Conservation (phyloP, 92 coral and sea anemone genomes). For the Zoanthus solanderi region DNA sequence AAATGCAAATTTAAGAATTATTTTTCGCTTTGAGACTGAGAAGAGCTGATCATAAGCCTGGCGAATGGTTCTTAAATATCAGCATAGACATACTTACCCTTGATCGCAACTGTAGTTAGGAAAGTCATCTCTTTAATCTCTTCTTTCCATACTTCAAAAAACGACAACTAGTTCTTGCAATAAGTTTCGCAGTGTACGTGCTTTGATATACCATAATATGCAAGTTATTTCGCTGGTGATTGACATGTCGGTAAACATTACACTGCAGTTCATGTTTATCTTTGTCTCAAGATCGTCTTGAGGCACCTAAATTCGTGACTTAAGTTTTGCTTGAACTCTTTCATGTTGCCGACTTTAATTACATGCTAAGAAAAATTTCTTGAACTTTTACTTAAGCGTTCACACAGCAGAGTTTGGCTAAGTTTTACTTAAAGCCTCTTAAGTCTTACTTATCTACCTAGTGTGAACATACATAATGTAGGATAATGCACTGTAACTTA, state of each 20-base stretch:
- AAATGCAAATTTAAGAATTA: conserved; percentile 3
- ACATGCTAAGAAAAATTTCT: no score
- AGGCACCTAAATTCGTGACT: no score
- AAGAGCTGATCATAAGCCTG: not conserved
- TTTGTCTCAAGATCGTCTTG: no score
- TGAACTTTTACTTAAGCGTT: no score
- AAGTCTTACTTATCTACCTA: no score
- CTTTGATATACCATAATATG: not conserved
- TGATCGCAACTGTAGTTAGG: not conserved
- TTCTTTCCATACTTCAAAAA: not conserved
- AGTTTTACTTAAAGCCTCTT: no score
- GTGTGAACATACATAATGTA: no score
- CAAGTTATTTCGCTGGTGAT: not conserved
- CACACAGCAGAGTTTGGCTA: no score
- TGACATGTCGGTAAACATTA: not conserved
- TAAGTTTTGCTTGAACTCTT: no score
- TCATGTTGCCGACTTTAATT: no score
- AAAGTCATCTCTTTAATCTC: not conserved
- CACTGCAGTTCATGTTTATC: not conserved
- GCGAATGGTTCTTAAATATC: not conserved
- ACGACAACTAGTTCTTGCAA: not conserved
- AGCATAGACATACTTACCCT: not conserved
- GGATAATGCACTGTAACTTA: no score
- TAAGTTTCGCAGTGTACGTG: not conserved
- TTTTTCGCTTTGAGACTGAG: not conserved